Percentiles rank a stretch among this genome's conserved stretches.
Conservation (phyloP, 30 jellyfish, hydroid and myxozoan species). For the Calvadosia cruxmelitensis region DNA sequence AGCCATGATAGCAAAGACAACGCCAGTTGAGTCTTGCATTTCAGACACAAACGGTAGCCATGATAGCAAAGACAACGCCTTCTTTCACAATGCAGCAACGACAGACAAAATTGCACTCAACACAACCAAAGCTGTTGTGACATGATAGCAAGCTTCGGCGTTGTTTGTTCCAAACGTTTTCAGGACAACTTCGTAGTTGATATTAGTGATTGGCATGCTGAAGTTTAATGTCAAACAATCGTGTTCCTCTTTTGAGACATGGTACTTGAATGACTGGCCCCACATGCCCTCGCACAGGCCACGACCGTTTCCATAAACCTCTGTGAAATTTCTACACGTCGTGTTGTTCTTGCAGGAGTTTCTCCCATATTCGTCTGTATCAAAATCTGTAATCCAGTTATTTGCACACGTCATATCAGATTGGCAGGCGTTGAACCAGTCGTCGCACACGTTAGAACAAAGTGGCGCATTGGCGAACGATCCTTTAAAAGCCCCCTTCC, state of each 20-base stretch:
- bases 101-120: slow-evolving; percentile 13
- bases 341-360: slow-evolving; percentile 31
- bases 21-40: slow-evolving; percentile 10
- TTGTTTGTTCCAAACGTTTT: neutral
- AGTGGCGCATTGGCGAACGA: slow-evolving; percentile 55
- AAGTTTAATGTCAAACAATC: slow-evolving; percentile 51
- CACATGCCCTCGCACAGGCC: slow-evolving; percentile 56
- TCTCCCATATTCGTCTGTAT: neutral
- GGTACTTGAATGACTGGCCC: slow-evolving; percentile 54
- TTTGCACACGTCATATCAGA: slow-evolving; percentile 43
- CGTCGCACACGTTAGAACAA: slow-evolving; percentile 46
- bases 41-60: slow-evolving; percentile 25
- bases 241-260: slow-evolving; percentile 9
- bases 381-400: slow-evolving; percentile 51
- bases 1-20: neutral
- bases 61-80: neutral
- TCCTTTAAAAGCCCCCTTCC: slow-evolving; percentile 47
- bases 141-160: too few relatives aligned
- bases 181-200: neutral
- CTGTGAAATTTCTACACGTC: slow-evolving; percentile 23
- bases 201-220: neutral
- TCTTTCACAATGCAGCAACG: slow-evolving; percentile 16
- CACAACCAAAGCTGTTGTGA: neutral
- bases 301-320: slow-evolving; percentile 27
- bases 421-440: slow-evolving; percentile 71